Evolutionary conservation across 2,888 invertebrate species (phyloP).

Genomic region (Eudemis profundana): DNA sequence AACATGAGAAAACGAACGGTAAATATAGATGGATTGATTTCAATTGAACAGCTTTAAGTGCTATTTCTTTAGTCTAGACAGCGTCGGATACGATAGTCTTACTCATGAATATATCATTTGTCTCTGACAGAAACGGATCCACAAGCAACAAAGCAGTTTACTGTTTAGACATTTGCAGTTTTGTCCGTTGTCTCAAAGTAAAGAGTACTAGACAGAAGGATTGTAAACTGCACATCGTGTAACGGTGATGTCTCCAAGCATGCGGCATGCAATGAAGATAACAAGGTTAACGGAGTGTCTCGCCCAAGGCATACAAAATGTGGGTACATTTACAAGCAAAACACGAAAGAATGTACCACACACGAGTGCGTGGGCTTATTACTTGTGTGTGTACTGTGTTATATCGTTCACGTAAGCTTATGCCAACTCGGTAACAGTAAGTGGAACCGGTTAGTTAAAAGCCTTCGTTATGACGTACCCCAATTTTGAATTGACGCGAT

Average conservation of each 20-base stretch:
- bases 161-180: not conserved
- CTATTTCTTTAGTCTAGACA: constrained; percentile 30
- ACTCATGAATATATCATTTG: constrained; percentile 7
- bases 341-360: constrained; percentile 42
- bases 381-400: constrained; percentile 31
- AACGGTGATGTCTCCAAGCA: constrained; percentile 39
- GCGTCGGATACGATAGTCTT: constrained; percentile 5
- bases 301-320: constrained; percentile 38
- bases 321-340: constrained; percentile 41
- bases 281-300: constrained; percentile 43
- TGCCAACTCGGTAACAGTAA: constrained; percentile 44
- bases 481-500: constrained; percentile 40
- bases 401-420: constrained; percentile 45
- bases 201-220: not conserved
- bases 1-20: constrained; percentile 37
- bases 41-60: constrained; percentile 28
- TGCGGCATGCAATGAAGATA: constrained; percentile 39
- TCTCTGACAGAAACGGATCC: constrained; percentile 1
- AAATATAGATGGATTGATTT: constrained; percentile 34
- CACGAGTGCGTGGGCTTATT: constrained; percentile 34
- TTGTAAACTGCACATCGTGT: constrained; percentile 15
- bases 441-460: constrained; percentile 41
- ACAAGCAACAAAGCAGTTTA: not conserved
- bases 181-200: not conserved
- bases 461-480: constrained; percentile 44